Evolutionary conservation across 23 tunicate genomes (phyloP), one percentile per base, ranked within the genome.

Genomic region (Trididemnum clinides): DNA sequence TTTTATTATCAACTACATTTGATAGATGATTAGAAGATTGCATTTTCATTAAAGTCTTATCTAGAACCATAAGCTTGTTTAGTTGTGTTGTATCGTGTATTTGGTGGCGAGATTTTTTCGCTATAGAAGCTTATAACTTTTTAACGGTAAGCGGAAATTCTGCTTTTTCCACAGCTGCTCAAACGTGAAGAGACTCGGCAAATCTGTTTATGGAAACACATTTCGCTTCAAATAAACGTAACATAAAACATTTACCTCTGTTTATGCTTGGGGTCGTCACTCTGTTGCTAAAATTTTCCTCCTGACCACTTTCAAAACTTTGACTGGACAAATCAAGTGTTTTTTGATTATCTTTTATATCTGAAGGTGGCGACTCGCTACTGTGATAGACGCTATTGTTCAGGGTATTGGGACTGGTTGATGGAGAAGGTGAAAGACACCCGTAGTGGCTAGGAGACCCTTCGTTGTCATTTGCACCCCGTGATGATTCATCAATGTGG

Each of bases 121-220:
- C n/a, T n/a, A n/a, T n/a, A n/a, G n/a, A n/a, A n/a, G n/a, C n/a
- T n/a, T n/a, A n/a, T n/a, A n/a, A n/a, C 2, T 31, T 66, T 66
- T 66, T 29, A 66, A 66, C 37, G 75, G 31, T 10, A 66, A 66
- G 75, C 75, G 75, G 75, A 66, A 66, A 66, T 31, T 66, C 5
- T 3, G 7, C 12, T 31, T 32, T 20, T 23, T n/a, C 10, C 75
- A 20, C 75, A 66, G 75, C 75, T 66, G 75, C 37, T 37, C n/a
- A 66, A 66, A 66, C 75, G 75, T 66, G 75, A 66, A 66, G 7
- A 36, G 75, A 5, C 75, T 29, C 2, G 10, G 37, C 75, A 66
- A 31, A 3, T 10, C 6, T 66, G 75, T 66, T 66, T 66, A 66
- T 37, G 22, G 37, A 66, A 66, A 10, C 66, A 59, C 66, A 59